Conservation (phyloP, 1,140 invertebrate species). For the Triops cancriformis region DNA sequence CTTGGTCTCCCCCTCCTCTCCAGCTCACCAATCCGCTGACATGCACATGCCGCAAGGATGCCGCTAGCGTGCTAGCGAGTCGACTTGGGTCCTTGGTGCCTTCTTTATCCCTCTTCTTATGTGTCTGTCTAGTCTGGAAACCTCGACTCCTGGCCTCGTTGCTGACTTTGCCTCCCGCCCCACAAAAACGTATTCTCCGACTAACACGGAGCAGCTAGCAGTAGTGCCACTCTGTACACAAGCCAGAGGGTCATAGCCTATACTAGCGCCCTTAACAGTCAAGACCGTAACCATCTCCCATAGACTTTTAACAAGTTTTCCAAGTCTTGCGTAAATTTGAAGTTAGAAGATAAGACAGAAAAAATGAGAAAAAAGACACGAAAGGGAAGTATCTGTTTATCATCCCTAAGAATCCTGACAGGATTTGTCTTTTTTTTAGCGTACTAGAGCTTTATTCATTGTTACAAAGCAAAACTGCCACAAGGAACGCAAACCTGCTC, state of each 20-base stretch:
- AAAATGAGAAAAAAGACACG: too few relatives aligned
- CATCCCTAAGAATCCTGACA: too few relatives aligned
- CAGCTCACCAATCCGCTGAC: neutral
- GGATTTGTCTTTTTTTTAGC: too few relatives aligned
- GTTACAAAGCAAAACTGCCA: too few relatives aligned
- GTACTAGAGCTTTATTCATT: too few relatives aligned
- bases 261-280: neutral
- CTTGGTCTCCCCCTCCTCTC: neutral
- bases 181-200: neutral
- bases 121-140: neutral
- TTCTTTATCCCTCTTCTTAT: neutral
- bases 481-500: too few relatives aligned
- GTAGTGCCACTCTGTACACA: neutral
- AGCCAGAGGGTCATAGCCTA: neutral
- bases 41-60: neutral
- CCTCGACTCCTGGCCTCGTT: neutral
- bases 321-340: neutral
- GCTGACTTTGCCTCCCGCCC: neutral
- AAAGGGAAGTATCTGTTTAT: too few relatives aligned
- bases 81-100: neutral
- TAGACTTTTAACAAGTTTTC: neutral
- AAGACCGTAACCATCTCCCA: neutral
- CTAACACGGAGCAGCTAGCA: neutral
- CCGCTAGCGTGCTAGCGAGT: neutral
- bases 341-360: neutral